phyloP scores from a whole-genome alignment of 2,888 invertebrate species.

The Callyntrura sp. region DNA sequence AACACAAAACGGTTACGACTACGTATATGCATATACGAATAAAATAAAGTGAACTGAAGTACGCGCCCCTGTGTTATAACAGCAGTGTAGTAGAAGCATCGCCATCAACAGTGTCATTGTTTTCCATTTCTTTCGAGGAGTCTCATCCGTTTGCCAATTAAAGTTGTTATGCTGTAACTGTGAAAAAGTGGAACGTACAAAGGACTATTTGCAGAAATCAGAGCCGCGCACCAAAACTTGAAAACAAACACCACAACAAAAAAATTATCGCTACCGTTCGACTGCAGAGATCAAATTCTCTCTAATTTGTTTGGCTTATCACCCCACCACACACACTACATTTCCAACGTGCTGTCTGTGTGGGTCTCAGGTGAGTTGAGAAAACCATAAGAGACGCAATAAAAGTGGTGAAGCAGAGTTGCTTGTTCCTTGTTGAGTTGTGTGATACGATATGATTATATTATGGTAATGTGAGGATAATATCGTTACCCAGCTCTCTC shows the following conservation, averaged over 20 bases:
- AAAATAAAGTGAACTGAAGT: background rate
- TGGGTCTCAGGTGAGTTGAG: slow-evolving; percentile 11
- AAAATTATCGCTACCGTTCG: background rate
- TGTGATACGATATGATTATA: slow-evolving; percentile 51
- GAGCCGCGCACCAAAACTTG: background rate
- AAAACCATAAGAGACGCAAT: slow-evolving; percentile 44
- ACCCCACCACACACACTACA: background rate
- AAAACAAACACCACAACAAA: slow-evolving; percentile 32
- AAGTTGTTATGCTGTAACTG: slow-evolving; percentile 4
- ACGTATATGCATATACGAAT: background rate
- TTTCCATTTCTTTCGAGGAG: slow-evolving; percentile 11
- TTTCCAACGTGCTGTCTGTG: background rate
- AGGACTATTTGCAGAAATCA: background rate
- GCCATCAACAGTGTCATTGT: slow-evolving; percentile 35
- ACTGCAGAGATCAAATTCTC: slow-evolving; percentile 12
- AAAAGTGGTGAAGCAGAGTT: slow-evolving; percentile 43
- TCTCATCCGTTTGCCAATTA: slow-evolving; percentile 37
- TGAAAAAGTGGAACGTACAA: slow-evolving; percentile 20
- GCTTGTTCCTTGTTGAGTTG: slow-evolving; percentile 6
- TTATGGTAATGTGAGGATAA: slow-evolving; percentile 56
- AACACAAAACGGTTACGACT: no score
- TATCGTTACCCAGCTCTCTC: background rate
- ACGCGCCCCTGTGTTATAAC: background rate
- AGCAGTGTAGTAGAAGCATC: slow-evolving; percentile 2
- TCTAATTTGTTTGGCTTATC: slow-evolving; percentile 20